Percentiles rank a stretch among this genome's conserved stretches.
Conservation (phyloP, 2,797 vertebrate genomes). For the Enoplosus armatus region DNA sequence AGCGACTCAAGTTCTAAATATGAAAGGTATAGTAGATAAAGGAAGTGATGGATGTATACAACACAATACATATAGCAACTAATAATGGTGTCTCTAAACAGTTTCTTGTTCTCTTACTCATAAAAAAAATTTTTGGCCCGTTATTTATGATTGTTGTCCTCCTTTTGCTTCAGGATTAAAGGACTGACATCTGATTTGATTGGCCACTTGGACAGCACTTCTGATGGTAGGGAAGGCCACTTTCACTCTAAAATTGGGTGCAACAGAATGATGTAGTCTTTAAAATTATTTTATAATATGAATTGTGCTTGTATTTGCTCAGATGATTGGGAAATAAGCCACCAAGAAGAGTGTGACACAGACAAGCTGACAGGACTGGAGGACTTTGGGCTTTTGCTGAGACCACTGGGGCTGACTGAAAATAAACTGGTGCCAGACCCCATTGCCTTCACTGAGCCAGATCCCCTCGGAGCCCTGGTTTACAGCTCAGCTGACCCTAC, state of each 20-base stretch:
- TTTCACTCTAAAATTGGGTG: background rate
- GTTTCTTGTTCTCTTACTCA: background rate
- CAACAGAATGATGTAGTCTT: background rate
- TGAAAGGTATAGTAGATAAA: conserved; percentile 74
- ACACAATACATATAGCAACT: background rate
- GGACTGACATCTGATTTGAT: conserved; percentile 87
- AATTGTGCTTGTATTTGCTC: conserved; percentile 16
- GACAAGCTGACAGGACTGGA: conserved; percentile 86
- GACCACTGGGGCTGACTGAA: conserved; percentile 86
- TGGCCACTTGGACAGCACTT: conserved; percentile 84
- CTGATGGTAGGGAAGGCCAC: conserved; percentile 80
- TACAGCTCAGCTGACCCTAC: conserved; percentile 65
- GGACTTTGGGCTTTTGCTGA: conserved; percentile 85
- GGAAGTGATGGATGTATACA: background rate
- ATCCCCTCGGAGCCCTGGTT: conserved; percentile 85
- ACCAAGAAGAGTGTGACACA: conserved; percentile 76
- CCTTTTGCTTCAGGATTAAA: conserved; percentile 76
- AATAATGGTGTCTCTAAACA: background rate
- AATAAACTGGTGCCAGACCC: conserved; percentile 87
- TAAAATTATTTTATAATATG: background rate
- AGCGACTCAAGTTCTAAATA: conserved; percentile 76
- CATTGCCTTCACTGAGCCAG: conserved; percentile 84
- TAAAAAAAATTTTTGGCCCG: background rate
- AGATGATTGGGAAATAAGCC: conserved; percentile 88
- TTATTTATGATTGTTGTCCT: conserved; percentile 8